Evolutionary conservation across 2,113 vertebrate species (phyloP).

Genomic region (Mohoua ochrocephala): DNA sequence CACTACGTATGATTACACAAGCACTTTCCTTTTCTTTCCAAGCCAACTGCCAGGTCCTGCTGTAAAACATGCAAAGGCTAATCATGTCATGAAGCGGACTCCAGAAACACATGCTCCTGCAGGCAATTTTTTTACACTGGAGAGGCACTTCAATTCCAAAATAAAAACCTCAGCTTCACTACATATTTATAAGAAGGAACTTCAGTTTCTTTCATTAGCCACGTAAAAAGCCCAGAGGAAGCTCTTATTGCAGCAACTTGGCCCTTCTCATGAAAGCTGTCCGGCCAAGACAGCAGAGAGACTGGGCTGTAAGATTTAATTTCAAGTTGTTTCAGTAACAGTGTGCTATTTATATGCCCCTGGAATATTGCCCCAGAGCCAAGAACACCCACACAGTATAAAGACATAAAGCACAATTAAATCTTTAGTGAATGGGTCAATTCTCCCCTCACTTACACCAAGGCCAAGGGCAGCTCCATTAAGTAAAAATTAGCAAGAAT

Average conservation of each 20-base stretch:
- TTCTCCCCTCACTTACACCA: background rate
- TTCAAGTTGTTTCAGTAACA: constrained; percentile 25
- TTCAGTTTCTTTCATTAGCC: background rate
- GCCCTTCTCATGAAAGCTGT: background rate
- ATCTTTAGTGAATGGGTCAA: background rate
- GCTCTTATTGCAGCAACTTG: background rate
- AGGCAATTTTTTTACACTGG: background rate
- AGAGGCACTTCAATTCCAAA: background rate
- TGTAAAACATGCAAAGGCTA: background rate
- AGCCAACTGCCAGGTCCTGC: background rate
- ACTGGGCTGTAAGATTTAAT: background rate
- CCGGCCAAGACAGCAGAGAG: background rate
- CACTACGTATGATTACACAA: background rate
- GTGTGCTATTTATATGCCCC: background rate
- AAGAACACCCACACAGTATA: constrained; percentile 2
- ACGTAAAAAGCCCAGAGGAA: background rate
- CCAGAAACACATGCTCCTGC: background rate
- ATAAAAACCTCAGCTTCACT: background rate
- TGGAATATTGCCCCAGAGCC: background rate
- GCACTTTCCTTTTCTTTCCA: background rate
- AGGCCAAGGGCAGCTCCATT: background rate
- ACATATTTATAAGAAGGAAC: background rate
- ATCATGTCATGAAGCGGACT: background rate
- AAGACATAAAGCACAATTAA: background rate
- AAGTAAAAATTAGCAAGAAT: background rate